These are phyloP conservation scores for Cherax destructor DNA, from an alignment of 1,140 invertebrate genomes.

Conservation along the genomic window DNA sequence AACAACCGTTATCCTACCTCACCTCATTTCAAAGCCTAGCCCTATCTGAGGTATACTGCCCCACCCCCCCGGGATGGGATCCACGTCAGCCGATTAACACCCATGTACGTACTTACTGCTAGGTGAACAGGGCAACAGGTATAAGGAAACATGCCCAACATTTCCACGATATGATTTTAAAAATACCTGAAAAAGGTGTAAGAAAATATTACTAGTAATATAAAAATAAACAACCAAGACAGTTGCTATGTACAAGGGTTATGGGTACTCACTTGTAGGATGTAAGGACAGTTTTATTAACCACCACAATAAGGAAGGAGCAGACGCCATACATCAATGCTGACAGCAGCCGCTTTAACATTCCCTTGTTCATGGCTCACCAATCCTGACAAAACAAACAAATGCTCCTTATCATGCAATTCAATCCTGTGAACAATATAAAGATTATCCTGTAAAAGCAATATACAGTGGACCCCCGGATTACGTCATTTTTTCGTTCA, in stretches of 20 bases:
- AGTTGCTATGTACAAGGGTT: neutral
- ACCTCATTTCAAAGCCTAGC: too few species aligned
- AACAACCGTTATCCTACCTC: too few species aligned
- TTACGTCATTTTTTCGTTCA: too few species aligned
- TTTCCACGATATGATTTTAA: too few species aligned
- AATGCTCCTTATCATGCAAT: neutral
- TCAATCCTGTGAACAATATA: neutral
- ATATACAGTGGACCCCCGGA: too few species aligned
- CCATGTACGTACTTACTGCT: too few species aligned
- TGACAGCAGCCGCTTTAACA: conserved; percentile 76
- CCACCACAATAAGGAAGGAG: conserved; percentile 95
- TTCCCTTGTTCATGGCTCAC: neutral
- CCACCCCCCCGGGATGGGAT: too few species aligned
- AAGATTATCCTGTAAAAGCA: neutral
- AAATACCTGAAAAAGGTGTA: too few species aligned
- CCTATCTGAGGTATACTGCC: too few species aligned
- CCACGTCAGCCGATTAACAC: too few species aligned
- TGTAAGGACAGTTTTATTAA: conserved; percentile 97
- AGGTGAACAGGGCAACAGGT: too few species aligned
- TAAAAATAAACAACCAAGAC: neutral
- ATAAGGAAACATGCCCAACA: too few species aligned
- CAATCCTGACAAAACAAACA: neutral
- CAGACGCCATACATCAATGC: conserved; percentile 91
- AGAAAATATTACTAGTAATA: neutral
- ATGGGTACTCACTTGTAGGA: conserved; percentile 78